Base-by-base conservation (phyloP, 2,113 vertebrate species). In the Suncus etruscus region DNA sequence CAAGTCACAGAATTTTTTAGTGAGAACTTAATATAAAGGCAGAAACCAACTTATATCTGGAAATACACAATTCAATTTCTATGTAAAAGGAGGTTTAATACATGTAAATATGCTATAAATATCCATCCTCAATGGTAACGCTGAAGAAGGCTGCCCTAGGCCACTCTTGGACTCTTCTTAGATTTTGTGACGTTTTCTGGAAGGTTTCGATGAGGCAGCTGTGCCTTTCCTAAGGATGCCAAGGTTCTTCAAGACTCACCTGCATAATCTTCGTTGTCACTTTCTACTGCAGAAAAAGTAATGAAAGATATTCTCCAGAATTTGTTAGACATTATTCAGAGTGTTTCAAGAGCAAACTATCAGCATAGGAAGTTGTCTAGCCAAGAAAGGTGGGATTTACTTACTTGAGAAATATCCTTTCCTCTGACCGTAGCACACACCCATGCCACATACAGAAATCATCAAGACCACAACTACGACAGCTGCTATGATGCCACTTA, bases 391-490 rank as follows among this genome's bases (percentile, higher is more conserved):
- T 79, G 50, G 91, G 31, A 66, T 78, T 78, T 61, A 96, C 96
- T 96, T 95, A 96, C 96, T 97, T 91, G 96, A 88, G 81, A 96
- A 99, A 96, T 98, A 99, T 88, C 99, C 98, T 89, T 97, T 97
- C 66, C 97, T 98, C 94, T 98, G 98, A 94, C 98, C 99, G 77
- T 98, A 98, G 95, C 98, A 98, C 92, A 98, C 97, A 54, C 98
- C 98, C 91, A 99, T 97, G 96, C 98, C 98, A 97, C 98, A 99
- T 25, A 98, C 25, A 61, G 98, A 93, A 84, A 98, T 85, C 86
- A 99, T 96, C 22, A 98, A 85, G 91, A 96, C 91, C 66, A 98
- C 98, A 48, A 97, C 95, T 11, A 98, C 97, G 11, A 97, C 98
- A 12, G 98, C 98, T 48, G 97, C 97, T 58, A 99, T 98, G 93